Conservation (phyloP, 2,888 invertebrate genomes). For the Leptinotarsa juncta region DNA sequence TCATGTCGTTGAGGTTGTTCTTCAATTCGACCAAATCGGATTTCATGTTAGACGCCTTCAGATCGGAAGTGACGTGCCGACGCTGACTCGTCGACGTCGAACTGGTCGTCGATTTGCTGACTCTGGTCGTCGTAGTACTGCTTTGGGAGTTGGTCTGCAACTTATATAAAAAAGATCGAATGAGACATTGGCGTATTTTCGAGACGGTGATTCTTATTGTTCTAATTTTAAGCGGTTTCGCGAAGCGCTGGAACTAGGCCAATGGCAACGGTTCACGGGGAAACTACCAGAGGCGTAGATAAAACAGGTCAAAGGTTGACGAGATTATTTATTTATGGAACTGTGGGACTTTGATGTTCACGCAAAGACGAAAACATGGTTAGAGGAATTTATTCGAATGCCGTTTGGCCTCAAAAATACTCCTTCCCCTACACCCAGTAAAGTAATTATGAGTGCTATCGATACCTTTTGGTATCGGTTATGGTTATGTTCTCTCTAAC, state of each 20-base stretch:
- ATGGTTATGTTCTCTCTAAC: too few species aligned
- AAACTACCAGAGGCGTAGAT: background rate
- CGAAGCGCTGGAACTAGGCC: conserved; percentile 44
- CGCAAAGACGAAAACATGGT: background rate
- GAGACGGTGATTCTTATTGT: conserved; percentile 49
- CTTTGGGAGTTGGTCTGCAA: conserved; percentile 70
- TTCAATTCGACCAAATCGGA: conserved; percentile 83
- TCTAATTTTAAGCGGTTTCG: conserved; percentile 41
- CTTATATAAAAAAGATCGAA: conserved; percentile 41
- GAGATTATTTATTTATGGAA: background rate
- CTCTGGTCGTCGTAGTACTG: conserved; percentile 70
- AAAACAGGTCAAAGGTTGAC: background rate
- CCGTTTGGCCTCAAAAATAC: background rate
- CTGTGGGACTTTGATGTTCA: background rate
- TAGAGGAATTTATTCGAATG: background rate
- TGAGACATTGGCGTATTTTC: conserved; percentile 55
- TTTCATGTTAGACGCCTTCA: conserved; percentile 86
- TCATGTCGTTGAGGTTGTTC: conserved; percentile 89
- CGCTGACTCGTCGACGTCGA: conserved; percentile 58
- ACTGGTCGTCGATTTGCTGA: conserved; percentile 70
- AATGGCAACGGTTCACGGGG: conserved; percentile 28
- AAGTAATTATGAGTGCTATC: too few species aligned
- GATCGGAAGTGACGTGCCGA: conserved; percentile 69
- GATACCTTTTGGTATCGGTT: too few species aligned
- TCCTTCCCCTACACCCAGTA: too few species aligned